Evolutionary conservation across 2,113 vertebrate species (phyloP).

Genomic region (Macquaria australasica): DNA sequence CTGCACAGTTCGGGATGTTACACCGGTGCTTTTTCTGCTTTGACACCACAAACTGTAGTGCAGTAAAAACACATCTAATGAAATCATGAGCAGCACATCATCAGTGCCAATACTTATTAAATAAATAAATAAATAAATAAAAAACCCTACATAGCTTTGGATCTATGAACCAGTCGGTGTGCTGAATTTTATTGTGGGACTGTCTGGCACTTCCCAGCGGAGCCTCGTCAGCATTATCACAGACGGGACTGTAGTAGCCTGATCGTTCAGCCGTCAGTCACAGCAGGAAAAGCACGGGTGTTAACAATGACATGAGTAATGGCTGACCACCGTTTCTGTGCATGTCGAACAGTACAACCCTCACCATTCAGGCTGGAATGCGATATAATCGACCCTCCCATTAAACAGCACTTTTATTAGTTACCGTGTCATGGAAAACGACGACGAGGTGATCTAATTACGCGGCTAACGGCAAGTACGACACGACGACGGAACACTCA

Average conservation of each 20-base stretch:
- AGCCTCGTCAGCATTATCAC: background rate
- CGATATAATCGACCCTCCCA: accelerated
- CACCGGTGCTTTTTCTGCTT: background rate
- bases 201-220: background rate
- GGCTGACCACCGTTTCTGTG: background rate
- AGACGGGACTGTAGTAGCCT: background rate
- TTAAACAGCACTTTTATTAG: background rate
- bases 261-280: background rate
- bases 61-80: no score
- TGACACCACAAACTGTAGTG: background rate
- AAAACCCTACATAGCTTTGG: no score
- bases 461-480: no score
- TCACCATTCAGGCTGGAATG: background rate
- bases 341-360: background rate
- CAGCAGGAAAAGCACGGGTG: background rate
- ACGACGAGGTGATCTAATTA: background rate
- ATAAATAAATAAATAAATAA: background rate
- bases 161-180: no score
- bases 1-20: background rate
- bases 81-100: background rate
- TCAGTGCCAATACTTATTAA: background rate
- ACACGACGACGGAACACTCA: no score
- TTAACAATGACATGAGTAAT: background rate
- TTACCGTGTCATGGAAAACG: background rate
- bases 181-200: no score